Evolutionary conservation across 2,113 vertebrate genomes (phyloP), one percentile per base, ranked within the genome.

Genomic region (Chamaetylas fuelleborni): DNA sequence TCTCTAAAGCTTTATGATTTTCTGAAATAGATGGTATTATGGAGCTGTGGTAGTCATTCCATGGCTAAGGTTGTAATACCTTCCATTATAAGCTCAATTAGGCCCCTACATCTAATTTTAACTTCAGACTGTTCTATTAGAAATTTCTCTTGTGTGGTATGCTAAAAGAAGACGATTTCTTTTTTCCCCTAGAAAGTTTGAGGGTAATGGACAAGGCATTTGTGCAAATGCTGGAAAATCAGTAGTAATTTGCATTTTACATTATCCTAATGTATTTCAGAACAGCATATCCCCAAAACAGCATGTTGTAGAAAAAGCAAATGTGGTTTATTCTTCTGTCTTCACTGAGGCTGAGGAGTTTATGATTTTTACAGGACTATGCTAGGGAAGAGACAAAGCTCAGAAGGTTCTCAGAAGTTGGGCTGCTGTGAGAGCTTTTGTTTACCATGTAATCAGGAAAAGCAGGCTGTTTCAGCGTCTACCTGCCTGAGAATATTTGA

Each of bases 181-280:
- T 38, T 82, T 81, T 74, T 14, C 2, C 71, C 36, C 31, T 90
- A 77, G 79, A 94, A 96, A 92, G 81, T 92, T 88, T 91, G 91
- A 97, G 58, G 34, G 51, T 95, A 96, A 96, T 97, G 90, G 79
- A 94, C 64, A 93, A 90, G 74, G 67, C 90, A 96, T 94, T 92
- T 96, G 67, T 93, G 90, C 94, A 91, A 94, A 96, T 60, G 78
- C 51, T 93, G 87, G 95, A 95, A 96, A 97, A 94, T 90, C 87
- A 88, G 90, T 64, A 38, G 42, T 88, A 96, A 97, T 96, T 93
- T 96, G 85, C 88, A 94, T 96, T 89, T 91, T 96, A 92, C 90
- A 94, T 96, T 96, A 96, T 94, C 85, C 67, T 95, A 96, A 93
- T 96, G 85, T 93, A 88, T 90, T 96, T 94, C 81, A 92, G 87